Evolutionary conservation across 2,113 vertebrate species (phyloP), one percentile per base, ranked within the genome.

Genomic region (Chloroceryle aenea): DNA sequence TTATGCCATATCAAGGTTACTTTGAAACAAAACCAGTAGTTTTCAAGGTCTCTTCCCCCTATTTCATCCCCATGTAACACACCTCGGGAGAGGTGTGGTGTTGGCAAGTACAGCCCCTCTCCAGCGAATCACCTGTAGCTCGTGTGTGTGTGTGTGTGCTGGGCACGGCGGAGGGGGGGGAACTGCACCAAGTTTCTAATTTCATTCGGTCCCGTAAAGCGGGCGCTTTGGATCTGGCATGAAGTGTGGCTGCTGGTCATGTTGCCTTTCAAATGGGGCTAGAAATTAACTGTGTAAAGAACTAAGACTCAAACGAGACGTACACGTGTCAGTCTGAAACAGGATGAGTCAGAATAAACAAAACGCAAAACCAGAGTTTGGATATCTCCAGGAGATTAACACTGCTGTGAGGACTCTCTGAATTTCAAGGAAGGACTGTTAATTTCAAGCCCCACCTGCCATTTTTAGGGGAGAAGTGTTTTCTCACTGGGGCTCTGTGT

Each of bases 401-500:
- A 10, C 25, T 66, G 89, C 72, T 78, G 63, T 63, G 42, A 89
- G 84, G 74, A 85, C 64, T 68, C 30, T n/a, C 38, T 76, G 91
- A 25, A 78, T 93, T 85, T 66, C 50, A 63, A 73, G 87, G 80
- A 55, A 83, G 62, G 58, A 85, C 36, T 93, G 95, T 95, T 95
- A 90, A 93, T 89, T 88, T 81, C 68, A 72, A 95, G 87, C 92
- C 88, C 76, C 76, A 76, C 79, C 3, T 38, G 20, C 55, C 26
- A 7, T 29, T 34, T 75, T 43, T 20, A 43, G 6, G 43, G 78
- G 81, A 2, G 21, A 21, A 85, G 77, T 67, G 0, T 29, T 25
- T 7, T 64, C 97, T 98, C 77, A 98, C 93, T 88, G 40, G 32
- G 25, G 22, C 29, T 98, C 55, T 98, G 38, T 98, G 93, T 97